A percentile compares a stretch with the other conserved stretches of the same genome.
phyloP scores from a whole-genome alignment of 2,888 invertebrate species.

The Linnaemya tessellans region DNA sequence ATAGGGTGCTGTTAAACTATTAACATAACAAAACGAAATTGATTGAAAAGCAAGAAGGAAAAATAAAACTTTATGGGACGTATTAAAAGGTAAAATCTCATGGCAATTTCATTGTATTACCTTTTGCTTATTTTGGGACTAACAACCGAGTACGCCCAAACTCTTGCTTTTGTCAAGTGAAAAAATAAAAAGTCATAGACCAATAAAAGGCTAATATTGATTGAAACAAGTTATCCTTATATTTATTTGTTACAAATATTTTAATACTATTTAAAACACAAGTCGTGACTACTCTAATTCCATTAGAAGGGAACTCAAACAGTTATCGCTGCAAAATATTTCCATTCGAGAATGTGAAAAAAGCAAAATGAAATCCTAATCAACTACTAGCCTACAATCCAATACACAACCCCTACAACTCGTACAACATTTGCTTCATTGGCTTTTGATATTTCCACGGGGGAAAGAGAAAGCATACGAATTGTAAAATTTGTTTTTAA shows the following conservation, averaged over 20 bases:
- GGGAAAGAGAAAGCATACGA: neutral
- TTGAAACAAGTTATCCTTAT: too few species aligned
- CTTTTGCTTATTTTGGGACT: too few species aligned
- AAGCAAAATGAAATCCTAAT: conserved; percentile 16
- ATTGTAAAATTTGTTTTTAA: neutral
- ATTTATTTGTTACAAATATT: neutral
- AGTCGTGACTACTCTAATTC: conserved; percentile 43
- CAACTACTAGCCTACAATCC: neutral
- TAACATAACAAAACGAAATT: too few species aligned
- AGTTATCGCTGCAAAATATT: conserved; percentile 25
- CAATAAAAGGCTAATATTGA: too few species aligned
- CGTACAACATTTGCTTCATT: neutral
- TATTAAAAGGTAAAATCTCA: too few species aligned
- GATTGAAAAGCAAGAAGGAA: too few species aligned
- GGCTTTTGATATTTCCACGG: neutral
- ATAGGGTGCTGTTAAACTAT: too few species aligned
- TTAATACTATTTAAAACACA: conserved; percentile 34
- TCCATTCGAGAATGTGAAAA: neutral
- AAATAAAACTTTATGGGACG: too few species aligned
- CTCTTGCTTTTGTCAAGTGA: too few species aligned
- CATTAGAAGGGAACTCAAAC: conserved; percentile 49
- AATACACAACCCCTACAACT: neutral
- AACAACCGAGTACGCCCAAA: too few species aligned
- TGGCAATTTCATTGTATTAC: too few species aligned
- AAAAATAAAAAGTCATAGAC: too few species aligned